Base-by-base conservation (phyloP, 1,140 invertebrate genomes). In the Apolygus lucorum region DNA sequence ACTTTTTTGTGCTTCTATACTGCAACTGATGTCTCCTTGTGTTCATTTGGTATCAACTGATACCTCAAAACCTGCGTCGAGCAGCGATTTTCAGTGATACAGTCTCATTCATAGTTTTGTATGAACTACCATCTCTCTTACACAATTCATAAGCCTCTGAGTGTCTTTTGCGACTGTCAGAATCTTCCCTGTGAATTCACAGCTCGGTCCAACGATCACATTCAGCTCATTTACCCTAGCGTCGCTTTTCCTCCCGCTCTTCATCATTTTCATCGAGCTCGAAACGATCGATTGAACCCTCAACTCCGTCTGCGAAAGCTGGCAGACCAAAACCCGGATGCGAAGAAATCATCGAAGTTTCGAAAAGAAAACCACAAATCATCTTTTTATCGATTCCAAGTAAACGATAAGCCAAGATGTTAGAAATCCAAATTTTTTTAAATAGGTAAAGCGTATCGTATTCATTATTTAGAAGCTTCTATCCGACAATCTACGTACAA, bases 81-180 rank as follows among this genome's bases (percentile, higher is more conserved):
- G 77, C 76, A 64, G 76, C 82, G 2, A 71, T 81, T 4, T 71
- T 68, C 1, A 73, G 80, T 42, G 82, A 82, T 2, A 78, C 78
- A 1, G 75, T 84, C 62, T 86, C 87, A 0, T 85, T 84, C 74
- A 78, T 89, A 1, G 76, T 88, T 0, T 80, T 84, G 54, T 81
- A 85, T 0, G 88, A 89, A 69, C 81, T 22, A 83, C 80, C 1
- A 71, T 86, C 2, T 79, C 81, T 0, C 74, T 82, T 2, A 72
- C 80, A 17, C 70, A 72, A 2, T 77, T 78, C 59, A 78, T 83
- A 29, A 86, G 85, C 82, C 29, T 76, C 0, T 70, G 76, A 14
- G 49, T 72, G 25, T 82, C 82, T 1, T 87, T 87, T 73, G 1
- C 83, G 0, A 76, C 86, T 0, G 82, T 83, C 0, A 86, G 84